Evolutionary conservation across 1,140 invertebrate genomes (phyloP).

Genomic region (Drosophila equinoxialis): DNA sequence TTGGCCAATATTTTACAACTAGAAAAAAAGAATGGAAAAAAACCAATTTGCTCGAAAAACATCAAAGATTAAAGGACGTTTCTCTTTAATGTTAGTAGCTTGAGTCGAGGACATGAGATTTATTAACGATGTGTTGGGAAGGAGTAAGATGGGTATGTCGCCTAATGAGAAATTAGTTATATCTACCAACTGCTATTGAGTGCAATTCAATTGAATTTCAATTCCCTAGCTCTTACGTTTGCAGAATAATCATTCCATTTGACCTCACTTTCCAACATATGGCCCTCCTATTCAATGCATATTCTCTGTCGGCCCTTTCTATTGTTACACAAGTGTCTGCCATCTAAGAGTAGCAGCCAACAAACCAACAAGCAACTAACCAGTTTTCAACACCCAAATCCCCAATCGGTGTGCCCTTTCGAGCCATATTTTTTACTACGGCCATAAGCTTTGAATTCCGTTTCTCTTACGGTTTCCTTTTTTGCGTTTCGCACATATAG

Average conservation of each 20-base stretch:
- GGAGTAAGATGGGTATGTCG: too few relatives aligned
- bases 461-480: neutral
- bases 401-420: constrained; percentile 57
- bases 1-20: too few relatives aligned
- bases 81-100: too few relatives aligned
- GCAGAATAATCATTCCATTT: constrained; percentile 43
- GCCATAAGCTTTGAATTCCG: constrained; percentile 7
- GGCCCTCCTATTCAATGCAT: constrained; percentile 40
- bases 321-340: constrained; percentile 14
- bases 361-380: constrained; percentile 18
- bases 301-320: constrained; percentile 14
- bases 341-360: constrained; percentile 4
- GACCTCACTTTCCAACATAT: constrained; percentile 51
- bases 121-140: too few relatives aligned
- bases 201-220: constrained; percentile 41
- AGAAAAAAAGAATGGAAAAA: too few relatives aligned
- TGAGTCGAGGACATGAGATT: too few relatives aligned
- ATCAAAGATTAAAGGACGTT: too few relatives aligned
- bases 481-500: constrained; percentile 55
- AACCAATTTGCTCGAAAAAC: too few relatives aligned
- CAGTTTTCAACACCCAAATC: constrained; percentile 37
- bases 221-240: constrained; percentile 15
- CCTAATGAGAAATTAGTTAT: too few relatives aligned
- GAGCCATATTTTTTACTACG: constrained; percentile 31
- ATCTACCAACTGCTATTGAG: too few relatives aligned